Evolutionary conservation across 2,797 vertebrate species (phyloP), one percentile per base, ranked within the genome.

Genomic region (Neostethus bicornis): DNA sequence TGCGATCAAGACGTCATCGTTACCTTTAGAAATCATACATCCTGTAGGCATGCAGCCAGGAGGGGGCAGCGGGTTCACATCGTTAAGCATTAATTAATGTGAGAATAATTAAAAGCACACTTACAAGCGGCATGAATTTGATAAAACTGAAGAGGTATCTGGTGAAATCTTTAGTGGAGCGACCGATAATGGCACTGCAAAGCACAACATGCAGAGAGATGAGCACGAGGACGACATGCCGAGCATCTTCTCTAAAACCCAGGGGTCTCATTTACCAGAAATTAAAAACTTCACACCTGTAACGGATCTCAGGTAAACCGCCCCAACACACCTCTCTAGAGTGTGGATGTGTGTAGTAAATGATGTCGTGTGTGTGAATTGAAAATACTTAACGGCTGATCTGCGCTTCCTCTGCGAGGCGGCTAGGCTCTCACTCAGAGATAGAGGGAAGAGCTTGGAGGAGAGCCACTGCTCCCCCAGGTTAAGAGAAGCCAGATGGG

Each of bases 131-230:
- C 96, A 99, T 99, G 81, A 93, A 93, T 52, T 92, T 93, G 31
- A 98, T 94, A 90, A 98, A 97, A 93, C 93, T 98, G 91, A 96
- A 90, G 89, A 99, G 93, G 87, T 85, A 98, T 85, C 60, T 94
- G 95, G 94, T 96, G 96, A 99, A 99, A 90, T 96, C 95, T 91
- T 93, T 94, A 57, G 91, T 93, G 32, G 93, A 96, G 78, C 96
- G 96, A 75, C 96, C 96, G 78, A 99, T 99, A 91, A 99, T 99
- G 71, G 96, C 95, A 94, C 97, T 99, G 95, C 61, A 95, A 96
- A 94, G 54, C 83, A 91, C 70, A 93, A 95, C 83, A 92, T 90
- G 89, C 87, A 91, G 31, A 92, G 47, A 77, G 29, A 84, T 75
- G 56, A 79, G 70, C 60, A 80, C n/a, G n/a, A n/a, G n/a, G n/a